phyloP scores from a whole-genome alignment of 2,888 invertebrate genomes.

The Agrotis exclamationis region DNA sequence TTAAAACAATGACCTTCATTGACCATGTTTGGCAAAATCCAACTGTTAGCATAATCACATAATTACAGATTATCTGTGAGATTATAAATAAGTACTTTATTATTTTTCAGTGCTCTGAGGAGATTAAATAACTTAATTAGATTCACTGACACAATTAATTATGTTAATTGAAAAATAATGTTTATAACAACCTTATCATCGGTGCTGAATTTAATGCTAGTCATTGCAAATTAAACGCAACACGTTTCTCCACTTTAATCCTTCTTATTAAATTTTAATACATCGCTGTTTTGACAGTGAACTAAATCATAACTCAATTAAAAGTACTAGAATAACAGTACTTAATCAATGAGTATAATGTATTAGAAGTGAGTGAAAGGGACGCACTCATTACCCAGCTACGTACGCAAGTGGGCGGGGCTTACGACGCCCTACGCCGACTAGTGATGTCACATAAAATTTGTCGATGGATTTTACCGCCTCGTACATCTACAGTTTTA shows the following conservation, averaged over 20 bases:
- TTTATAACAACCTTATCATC: conserved; percentile 5
- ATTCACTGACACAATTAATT: conserved; percentile 19
- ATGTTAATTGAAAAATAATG: conserved; percentile 15
- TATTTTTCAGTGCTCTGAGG: no score
- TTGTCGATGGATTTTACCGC: conserved; percentile 80
- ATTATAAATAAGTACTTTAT: no score
- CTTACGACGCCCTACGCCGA: conserved; percentile 71
- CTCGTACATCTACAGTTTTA: conserved; percentile 75
- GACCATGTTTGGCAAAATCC: no score
- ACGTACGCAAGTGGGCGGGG: conserved; percentile 78
- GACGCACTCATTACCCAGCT: conserved; percentile 78
- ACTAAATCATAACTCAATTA: conserved; percentile 19
- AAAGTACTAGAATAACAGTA: conserved; percentile 13
- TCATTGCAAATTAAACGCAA: background rate
- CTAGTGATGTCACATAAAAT: conserved; percentile 83
- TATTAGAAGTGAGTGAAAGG: conserved; percentile 74
- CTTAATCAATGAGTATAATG: conserved; percentile 49
- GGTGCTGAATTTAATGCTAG: background rate
- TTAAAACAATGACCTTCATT: no score
- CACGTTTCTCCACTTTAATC: background rate
- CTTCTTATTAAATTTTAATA: conserved; percentile 1
- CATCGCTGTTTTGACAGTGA: conserved; percentile 8
- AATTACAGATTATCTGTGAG: no score
- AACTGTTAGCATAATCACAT: no score
- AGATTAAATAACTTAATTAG: conserved; percentile 13